phyloP scores from a whole-genome alignment of 1,140 invertebrate species.

The Procambarus virginalis region DNA sequence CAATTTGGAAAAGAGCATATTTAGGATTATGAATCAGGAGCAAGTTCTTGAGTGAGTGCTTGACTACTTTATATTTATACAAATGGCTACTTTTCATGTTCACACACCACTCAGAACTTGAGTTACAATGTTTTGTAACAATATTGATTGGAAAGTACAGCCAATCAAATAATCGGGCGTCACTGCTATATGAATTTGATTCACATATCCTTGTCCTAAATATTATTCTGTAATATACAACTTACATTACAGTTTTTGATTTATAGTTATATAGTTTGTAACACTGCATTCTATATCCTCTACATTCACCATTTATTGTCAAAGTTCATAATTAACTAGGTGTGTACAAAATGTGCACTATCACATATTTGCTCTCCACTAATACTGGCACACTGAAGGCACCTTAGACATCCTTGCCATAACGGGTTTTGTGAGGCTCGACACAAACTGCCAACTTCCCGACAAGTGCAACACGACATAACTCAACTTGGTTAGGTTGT shows the following conservation, averaged over 20 bases:
- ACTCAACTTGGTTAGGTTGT: constrained; percentile 7
- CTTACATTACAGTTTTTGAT: constrained; percentile 63
- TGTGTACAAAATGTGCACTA: constrained; percentile 66
- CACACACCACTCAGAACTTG: constrained; percentile 25
- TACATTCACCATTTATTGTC: constrained; percentile 61
- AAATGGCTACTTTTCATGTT: constrained; percentile 41
- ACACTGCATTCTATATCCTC: constrained; percentile 55
- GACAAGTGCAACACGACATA: constrained; percentile 33
- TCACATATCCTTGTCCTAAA: constrained; percentile 52
- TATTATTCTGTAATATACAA: constrained; percentile 49
- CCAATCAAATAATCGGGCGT: constrained; percentile 36
- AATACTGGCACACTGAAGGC: constrained; percentile 67
- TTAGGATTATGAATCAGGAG: constrained; percentile 13
- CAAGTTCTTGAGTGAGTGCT: constrained; percentile 25
- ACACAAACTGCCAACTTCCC: constrained; percentile 29
- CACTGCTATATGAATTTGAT: constrained; percentile 48
- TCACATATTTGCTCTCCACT: constrained; percentile 63
- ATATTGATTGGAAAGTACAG: constrained; percentile 12
- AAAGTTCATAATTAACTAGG: constrained; percentile 52
- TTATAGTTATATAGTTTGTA: constrained; percentile 54
- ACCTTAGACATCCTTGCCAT: constrained; percentile 64
- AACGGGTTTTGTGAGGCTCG: constrained; percentile 41
- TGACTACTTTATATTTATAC: constrained; percentile 36
- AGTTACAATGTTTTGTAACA: neutral
- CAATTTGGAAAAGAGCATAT: constrained; percentile 48